Evolutionary conservation across 2,113 vertebrate genomes (phyloP), one percentile per base, ranked within the genome.

Genomic region (Tragelaphus buxtoni): DNA sequence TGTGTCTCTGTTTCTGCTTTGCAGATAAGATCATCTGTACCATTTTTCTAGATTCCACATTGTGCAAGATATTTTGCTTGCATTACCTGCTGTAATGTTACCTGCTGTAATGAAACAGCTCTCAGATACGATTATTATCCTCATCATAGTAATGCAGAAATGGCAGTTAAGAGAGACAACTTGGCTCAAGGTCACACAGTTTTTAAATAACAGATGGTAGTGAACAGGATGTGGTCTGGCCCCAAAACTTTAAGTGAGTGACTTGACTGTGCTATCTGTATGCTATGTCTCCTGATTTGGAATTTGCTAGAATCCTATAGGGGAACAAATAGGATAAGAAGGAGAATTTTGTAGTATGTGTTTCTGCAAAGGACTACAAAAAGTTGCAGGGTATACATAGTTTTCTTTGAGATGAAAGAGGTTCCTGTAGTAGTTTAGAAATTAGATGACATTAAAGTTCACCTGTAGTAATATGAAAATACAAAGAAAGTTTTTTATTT

Each of bases 121-220:
- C 18, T 45, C 63, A 90, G 32, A 20, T 79, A 22, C 24, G 72
- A 0, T 63, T 81, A 32, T 94, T 87, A 49, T 92, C 35, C 4
- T 7, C 51, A 22, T 49, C 35, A 49, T 17, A 56, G 4, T 65
- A 87, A 60, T 65, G 72, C 55, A 79, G 60, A 93, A 84, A 76
- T 74, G 7, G 18, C 53, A 11, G 9, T 45, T 88, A 53, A 94
- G 45, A 60, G 47, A 18, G 9, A 17, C 49, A 63, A 8, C 47
- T 89, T 65, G 93, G 24, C 30, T 84, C 45, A 63, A 72, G 53
- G 58, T 88, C 60, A 91, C 55, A 91, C 12, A n/a, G 20, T 96
- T 97, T 74, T 89, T 90, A 95, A 97, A 49, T 80, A 96, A 95
- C 28, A 96, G 47, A 83, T 91, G 92, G 7, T 80, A 92, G 94